These are phyloP conservation scores for Parnassius smintheus DNA, from an alignment of 2,888 invertebrate species.

Conservation along the genomic window DNA sequence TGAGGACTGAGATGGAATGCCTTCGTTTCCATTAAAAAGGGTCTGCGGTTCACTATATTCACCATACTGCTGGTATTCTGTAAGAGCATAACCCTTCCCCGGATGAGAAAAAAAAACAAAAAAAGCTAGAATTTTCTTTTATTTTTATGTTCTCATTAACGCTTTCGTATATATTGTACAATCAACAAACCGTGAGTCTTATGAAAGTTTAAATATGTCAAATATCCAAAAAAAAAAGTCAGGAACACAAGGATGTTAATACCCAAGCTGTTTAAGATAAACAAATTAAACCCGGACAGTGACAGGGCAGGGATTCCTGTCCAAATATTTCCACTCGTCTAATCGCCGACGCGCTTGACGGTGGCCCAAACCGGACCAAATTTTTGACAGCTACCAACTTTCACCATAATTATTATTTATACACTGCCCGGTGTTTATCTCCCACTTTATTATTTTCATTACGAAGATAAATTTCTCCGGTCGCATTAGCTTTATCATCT, in stretches of 20 bases:
- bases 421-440: constrained; percentile 43
- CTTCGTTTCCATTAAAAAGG: too few relatives aligned
- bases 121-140: too few relatives aligned
- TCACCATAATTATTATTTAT: constrained; percentile 77
- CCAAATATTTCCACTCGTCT: constrained; percentile 61
- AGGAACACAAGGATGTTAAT: constrained; percentile 22
- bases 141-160: too few relatives aligned
- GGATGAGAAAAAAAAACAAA: too few relatives aligned
- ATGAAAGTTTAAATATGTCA: constrained; percentile 1
- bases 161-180: not conserved
- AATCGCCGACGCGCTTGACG: constrained; percentile 42
- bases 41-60: too few relatives aligned
- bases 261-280: constrained; percentile 22
- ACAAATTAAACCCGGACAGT: constrained; percentile 35
- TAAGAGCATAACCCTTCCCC: too few relatives aligned
- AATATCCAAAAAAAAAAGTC: constrained; percentile 21
- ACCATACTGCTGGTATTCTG: too few relatives aligned
- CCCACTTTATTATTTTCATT: constrained; percentile 47
- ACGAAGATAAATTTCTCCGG: constrained; percentile 31
- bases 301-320: constrained; percentile 45
- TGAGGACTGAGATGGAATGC: too few relatives aligned
- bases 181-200: not conserved
- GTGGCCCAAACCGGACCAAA: constrained; percentile 44
- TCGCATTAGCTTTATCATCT: constrained; percentile 34
- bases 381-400: constrained; percentile 63